phyloP scores from a whole-genome alignment of 2,113 vertebrate species.

The Turdus rufiventris region DNA sequence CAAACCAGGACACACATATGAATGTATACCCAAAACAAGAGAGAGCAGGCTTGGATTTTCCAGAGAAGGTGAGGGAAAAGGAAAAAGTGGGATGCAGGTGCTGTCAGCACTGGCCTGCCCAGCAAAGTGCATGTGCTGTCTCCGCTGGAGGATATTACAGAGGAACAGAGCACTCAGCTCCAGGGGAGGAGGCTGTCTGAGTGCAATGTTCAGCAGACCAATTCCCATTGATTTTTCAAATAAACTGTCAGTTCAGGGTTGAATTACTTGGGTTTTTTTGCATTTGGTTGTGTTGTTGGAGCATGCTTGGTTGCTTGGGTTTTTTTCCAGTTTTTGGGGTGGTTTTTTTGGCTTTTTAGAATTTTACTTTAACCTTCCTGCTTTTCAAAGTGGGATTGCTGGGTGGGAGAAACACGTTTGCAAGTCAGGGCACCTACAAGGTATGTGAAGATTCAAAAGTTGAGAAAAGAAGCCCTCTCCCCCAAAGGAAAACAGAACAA shows the following conservation, averaged over 20 bases:
- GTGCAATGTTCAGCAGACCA: not conserved
- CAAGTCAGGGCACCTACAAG: not conserved
- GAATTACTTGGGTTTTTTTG: not conserved
- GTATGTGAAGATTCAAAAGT: not conserved
- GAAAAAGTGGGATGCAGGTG: not conserved
- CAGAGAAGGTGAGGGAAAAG: not conserved
- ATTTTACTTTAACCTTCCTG: not conserved
- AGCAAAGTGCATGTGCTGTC: slow-evolving; percentile 61
- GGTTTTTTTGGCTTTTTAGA: not conserved
- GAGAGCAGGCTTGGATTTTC: not conserved
- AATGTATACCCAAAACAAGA: not conserved
- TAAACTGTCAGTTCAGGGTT: not conserved
- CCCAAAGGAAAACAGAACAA: slow-evolving; percentile 25
- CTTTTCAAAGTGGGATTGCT: not conserved
- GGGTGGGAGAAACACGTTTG: not conserved
- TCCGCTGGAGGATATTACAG: slow-evolving; percentile 46
- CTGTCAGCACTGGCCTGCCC: not conserved
- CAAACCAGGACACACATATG: not conserved
- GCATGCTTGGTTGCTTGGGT: rapidly evolving
- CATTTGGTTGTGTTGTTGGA: not conserved
- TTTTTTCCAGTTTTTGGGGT: not conserved
- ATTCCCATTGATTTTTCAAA: not conserved
- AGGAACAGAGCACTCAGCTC: slow-evolving; percentile 35
- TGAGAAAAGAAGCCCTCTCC: slow-evolving; percentile 48
- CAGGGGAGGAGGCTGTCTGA: slow-evolving; percentile 31